phyloP scores from a whole-genome alignment of 2,888 invertebrate genomes.

The Labia minor region DNA sequence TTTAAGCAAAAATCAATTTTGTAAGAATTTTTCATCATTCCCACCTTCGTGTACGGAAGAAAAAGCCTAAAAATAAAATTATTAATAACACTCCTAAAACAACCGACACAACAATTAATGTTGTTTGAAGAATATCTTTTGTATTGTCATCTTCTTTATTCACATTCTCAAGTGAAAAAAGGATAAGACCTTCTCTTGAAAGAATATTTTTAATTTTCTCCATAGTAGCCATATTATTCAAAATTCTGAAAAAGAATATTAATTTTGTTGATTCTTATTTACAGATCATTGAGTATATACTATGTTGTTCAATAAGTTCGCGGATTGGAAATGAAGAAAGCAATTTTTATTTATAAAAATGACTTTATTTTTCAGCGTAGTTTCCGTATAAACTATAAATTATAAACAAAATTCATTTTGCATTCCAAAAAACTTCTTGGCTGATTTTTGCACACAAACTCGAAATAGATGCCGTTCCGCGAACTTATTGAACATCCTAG shows the following conservation, averaged over 20 bases:
- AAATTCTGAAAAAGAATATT: not conserved
- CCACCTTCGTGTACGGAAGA: conserved; percentile 49
- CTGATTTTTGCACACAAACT: too few relatives aligned
- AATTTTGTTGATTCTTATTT: not conserved
- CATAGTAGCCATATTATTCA: not conserved
- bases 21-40: too few relatives aligned
- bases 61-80: conserved; percentile 43
- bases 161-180: conserved; percentile 33
- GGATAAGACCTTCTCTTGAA: conserved; percentile 21
- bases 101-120: conserved; percentile 43
- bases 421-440: too few relatives aligned
- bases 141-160: conserved; percentile 34
- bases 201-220: not conserved
- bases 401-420: too few relatives aligned
- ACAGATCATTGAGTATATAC: too few relatives aligned
- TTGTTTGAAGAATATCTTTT: conserved; percentile 33
- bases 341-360: too few relatives aligned
- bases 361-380: too few relatives aligned
- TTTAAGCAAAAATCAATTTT: not conserved
- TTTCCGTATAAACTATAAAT: too few relatives aligned
- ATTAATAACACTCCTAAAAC: conserved; percentile 44
- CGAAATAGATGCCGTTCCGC: too few relatives aligned
- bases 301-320: too few relatives aligned
- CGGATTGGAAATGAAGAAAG: too few relatives aligned
- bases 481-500: too few relatives aligned